Percentiles rank a stretch among this genome's conserved stretches.
These are phyloP conservation scores for Trichomycterus rosablanca DNA, from an alignment of 2,113 vertebrate genomes.

Conservation along the genomic window DNA sequence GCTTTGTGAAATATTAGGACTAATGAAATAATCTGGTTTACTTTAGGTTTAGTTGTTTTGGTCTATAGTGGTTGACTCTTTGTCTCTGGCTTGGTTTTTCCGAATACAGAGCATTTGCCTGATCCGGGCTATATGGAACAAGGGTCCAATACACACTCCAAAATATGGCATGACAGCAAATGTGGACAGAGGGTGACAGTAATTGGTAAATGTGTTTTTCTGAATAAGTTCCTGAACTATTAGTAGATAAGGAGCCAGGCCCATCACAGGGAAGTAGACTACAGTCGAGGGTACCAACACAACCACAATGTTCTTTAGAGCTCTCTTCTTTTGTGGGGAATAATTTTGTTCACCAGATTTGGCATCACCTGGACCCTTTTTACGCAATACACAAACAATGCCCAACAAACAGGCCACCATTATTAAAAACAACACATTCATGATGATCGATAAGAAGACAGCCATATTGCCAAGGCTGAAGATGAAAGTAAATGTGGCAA, in stretches of 20 bases:
- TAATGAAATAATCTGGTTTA: no score
- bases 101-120: slow-evolving; percentile 33
- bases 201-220: fast-evolving
- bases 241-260: slow-evolving; percentile 15
- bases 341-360: slow-evolving; percentile 10
- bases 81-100: neutral
- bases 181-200: neutral
- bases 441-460: slow-evolving; percentile 2
- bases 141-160: slow-evolving; percentile 52
- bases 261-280: slow-evolving; percentile 45
- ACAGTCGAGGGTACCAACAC: slow-evolving; percentile 48
- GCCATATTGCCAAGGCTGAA: neutral
- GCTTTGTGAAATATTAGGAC: no score
- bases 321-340: slow-evolving; percentile 46
- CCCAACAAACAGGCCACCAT: slow-evolving; percentile 49
- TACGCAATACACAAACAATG: slow-evolving; percentile 39
- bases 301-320: slow-evolving; percentile 45
- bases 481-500: slow-evolving; percentile 9
- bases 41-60: no score
- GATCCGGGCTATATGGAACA: slow-evolving; percentile 54
- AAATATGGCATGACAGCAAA: slow-evolving; percentile 38
- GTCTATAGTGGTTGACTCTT: neutral
- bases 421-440: slow-evolving; percentile 45
- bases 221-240: neutral
- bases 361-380: slow-evolving; percentile 46